A percentile compares a stretch with the other conserved stretches of the same genome.
phyloP scores from a whole-genome alignment of 53 echinoderm and acorn worm genomes.

The Paracentrotus lividus region DNA sequence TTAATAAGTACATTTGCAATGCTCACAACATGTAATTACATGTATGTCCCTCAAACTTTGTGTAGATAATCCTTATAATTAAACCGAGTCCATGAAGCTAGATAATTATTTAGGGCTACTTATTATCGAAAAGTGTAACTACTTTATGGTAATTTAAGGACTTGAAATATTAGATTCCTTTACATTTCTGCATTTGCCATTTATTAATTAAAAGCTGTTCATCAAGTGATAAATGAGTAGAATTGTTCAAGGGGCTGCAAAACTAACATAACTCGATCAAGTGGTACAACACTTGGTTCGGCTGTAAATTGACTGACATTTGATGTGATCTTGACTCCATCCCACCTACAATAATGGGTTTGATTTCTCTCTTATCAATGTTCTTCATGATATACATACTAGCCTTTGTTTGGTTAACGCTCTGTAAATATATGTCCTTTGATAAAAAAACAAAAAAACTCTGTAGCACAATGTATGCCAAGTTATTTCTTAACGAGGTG shows the following conservation, averaged over 20 bases:
- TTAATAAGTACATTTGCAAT: too few species aligned
- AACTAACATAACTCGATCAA: background rate
- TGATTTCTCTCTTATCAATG: constrained; percentile 25
- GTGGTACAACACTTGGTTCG: background rate
- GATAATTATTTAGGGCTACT: background rate
- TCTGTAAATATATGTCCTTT: constrained; percentile 29
- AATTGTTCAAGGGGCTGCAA: background rate
- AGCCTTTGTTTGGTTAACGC: background rate
- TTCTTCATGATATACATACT: constrained; percentile 29
- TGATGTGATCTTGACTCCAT: background rate
- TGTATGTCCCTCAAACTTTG: too few species aligned
- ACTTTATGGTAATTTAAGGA: background rate
- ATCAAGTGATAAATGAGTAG: background rate
- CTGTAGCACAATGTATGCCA: constrained; percentile 26
- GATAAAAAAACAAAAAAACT: constrained; percentile 33
- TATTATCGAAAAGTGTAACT: background rate
- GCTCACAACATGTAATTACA: too few species aligned
- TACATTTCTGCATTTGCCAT: too few species aligned
- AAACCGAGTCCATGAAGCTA: background rate
- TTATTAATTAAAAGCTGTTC: too few species aligned
- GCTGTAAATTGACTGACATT: background rate
- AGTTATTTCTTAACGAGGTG: background rate
- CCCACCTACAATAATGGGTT: background rate
- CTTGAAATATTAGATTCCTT: background rate
- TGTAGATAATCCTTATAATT: background rate